phyloP scores from a whole-genome alignment of 2,113 vertebrate genomes.

The Lepisosteus oculatus region DNA sequence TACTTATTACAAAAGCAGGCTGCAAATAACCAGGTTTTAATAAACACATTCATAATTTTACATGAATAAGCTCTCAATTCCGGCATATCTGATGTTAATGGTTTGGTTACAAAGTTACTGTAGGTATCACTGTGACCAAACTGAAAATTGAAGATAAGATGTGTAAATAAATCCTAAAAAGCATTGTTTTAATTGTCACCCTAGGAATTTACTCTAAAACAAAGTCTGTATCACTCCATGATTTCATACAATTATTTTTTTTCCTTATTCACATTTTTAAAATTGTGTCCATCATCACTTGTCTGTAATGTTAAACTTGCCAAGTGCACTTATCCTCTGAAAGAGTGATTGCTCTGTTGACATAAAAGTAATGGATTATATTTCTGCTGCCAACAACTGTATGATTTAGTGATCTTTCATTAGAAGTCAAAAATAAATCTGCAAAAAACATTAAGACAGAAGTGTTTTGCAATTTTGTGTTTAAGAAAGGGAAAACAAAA shows the following conservation, averaged over 20 bases:
- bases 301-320: slow-evolving; percentile 48
- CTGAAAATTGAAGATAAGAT: neutral
- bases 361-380: slow-evolving; percentile 44
- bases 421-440: slow-evolving; percentile 47
- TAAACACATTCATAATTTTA: too few relatives aligned
- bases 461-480: neutral
- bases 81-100: too few relatives aligned
- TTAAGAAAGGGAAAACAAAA: neutral
- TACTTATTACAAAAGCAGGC: too few relatives aligned
- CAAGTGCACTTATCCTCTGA: slow-evolving; percentile 45
- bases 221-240: slow-evolving; percentile 1
- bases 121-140: neutral
- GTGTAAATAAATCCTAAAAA: too few relatives aligned
- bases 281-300: slow-evolving; percentile 55
- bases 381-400: slow-evolving; percentile 23
- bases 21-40: too few relatives aligned
- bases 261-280: neutral
- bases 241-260: slow-evolving; percentile 5
- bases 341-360: slow-evolving; percentile 63
- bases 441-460: slow-evolving; percentile 42
- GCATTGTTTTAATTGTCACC: too few relatives aligned
- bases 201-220: too few relatives aligned
- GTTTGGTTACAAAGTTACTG: too few relatives aligned
- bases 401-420: slow-evolving; percentile 49
- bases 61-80: too few relatives aligned